Percentiles rank a stretch among this genome's conserved stretches.
Conservation (phyloP, 92 coral and sea anemone species). For the Actinostola sp. region DNA sequence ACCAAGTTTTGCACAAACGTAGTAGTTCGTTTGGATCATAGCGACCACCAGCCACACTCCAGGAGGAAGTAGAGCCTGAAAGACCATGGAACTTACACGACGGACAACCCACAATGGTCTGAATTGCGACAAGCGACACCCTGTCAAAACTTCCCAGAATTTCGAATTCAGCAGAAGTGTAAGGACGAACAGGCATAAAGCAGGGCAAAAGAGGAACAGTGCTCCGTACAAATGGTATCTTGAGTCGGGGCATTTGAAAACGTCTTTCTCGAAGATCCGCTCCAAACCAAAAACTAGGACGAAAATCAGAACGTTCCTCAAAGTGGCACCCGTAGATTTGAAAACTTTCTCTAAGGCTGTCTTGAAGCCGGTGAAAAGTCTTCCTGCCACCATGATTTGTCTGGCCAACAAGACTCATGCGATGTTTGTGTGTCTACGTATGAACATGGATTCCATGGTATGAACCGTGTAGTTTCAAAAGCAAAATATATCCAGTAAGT, state of each 20-base stretch:
- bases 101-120: conserved; percentile 36
- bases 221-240: conserved; percentile 33
- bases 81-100: conserved; percentile 16
- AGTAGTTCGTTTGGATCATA: conserved; percentile 51
- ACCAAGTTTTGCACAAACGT: conserved; percentile 51
- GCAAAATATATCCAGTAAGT: no score
- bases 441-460: not conserved
- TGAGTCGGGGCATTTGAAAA: conserved; percentile 49
- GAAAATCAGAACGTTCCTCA: conserved; percentile 39
- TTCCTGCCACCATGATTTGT: not conserved
- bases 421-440: not conserved
- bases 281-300: conserved; percentile 51
- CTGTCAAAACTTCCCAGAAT: conserved; percentile 58
- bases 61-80: conserved; percentile 57
- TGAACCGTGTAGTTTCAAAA: not conserved
- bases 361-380: not conserved
- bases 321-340: conserved; percentile 40
- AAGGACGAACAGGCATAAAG: conserved; percentile 42
- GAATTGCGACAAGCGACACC: conserved; percentile 39
- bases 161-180: conserved; percentile 43
- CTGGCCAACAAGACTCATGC: not conserved
- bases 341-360: conserved; percentile 2
- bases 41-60: conserved; percentile 60
- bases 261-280: conserved; percentile 54
- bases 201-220: conserved; percentile 56